Base-by-base conservation (phyloP, 2,888 invertebrate species). In the Sussaba pulchella region DNA sequence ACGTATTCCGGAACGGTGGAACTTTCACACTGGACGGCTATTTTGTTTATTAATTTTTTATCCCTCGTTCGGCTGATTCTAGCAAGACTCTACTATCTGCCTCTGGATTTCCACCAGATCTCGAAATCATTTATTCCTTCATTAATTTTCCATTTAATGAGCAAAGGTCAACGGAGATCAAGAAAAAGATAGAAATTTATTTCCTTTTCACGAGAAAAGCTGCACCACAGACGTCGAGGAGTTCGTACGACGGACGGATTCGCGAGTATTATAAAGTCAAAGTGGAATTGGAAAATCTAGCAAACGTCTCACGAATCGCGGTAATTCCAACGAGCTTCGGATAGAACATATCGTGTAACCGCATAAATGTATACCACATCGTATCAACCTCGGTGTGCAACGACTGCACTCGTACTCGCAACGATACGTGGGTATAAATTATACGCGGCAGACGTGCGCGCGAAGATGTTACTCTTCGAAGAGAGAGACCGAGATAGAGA, bases 221-320 rank as follows among this genome's bases (percentile, higher is more conserved):
- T n/a, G n/a, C n/a, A n/a, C n/a, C n/a, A n/a, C n/a, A n/a, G n/a
- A n/a, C n/a, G n/a, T n/a, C n/a, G n/a, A n/a, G n/a, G n/a, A n/a
- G n/a, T n/a, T n/a, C n/a, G n/a, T n/a, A n/a, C n/a, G n/a, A n/a
- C n/a, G n/a, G n/a, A n/a, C n/a, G n/a, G n/a, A 64, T 41, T 69
- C 24, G 31, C 61, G 24, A 41, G n/a, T 64, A 78, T 78, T 57
- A 50, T 70, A 50, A 52, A 71, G 75, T 80, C 75, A 64, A 36
- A 80, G 71, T 64, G 59, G 59, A 71, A 80, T 61, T 71, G 70
- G 75, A 80, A 31, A 79, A 79, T 74, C 74, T 66, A 66, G 79
- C 75, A 66, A 80, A 75, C 70, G 70, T 24, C 47, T 75, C 70
- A 36, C 57, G 66, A 36, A 75, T 75, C 70, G 71, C 75, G 70